These are phyloP conservation scores for Crocidura indochinensis DNA, from an alignment of 2,797 vertebrate species.

Conservation along the genomic window DNA sequence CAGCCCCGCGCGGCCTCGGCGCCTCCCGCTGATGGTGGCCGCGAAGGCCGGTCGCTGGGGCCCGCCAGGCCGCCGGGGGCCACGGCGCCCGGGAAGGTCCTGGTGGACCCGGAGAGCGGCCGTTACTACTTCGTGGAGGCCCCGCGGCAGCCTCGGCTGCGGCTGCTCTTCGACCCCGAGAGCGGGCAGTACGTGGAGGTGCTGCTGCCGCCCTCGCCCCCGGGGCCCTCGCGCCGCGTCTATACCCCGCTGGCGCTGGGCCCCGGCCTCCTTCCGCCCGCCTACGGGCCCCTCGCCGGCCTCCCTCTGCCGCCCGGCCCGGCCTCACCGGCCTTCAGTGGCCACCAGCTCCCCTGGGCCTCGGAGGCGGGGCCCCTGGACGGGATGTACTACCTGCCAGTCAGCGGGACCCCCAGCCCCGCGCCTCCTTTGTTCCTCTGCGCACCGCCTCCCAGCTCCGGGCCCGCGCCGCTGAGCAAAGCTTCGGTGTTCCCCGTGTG, in stretches of 20 bases:
- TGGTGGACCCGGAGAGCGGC: slow-evolving; percentile 96
- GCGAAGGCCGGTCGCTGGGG: slow-evolving; percentile 81
- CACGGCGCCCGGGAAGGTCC: slow-evolving; percentile 91
- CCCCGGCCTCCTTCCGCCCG: slow-evolving; percentile 90
- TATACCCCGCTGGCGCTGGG: slow-evolving; percentile 91
- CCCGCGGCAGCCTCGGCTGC: slow-evolving; percentile 94
- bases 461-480: slow-evolving; percentile 68
- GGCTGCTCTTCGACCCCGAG: slow-evolving; percentile 97
- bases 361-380: slow-evolving; percentile 94
- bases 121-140: slow-evolving; percentile 97
- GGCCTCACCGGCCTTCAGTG: slow-evolving; percentile 88
- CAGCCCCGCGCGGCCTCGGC: slow-evolving; percentile 86
- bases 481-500: slow-evolving; percentile 77
- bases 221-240: slow-evolving; percentile 91
- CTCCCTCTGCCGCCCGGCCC: slow-evolving; percentile 88
- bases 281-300: slow-evolving; percentile 92
- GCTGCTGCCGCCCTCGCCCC: slow-evolving; percentile 91
- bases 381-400: slow-evolving; percentile 95
- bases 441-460: slow-evolving; percentile 68
- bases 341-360: slow-evolving; percentile 89
- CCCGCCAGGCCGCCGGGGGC: slow-evolving; percentile 79
- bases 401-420: slow-evolving; percentile 94
- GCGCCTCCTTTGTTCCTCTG: slow-evolving; percentile 88
- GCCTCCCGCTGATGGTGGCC: slow-evolving; percentile 89
- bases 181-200: slow-evolving; percentile 97